These are phyloP conservation scores for Sebastes dallii DNA, from an alignment of 2,797 vertebrate genomes.

Conservation along the genomic window DNA sequence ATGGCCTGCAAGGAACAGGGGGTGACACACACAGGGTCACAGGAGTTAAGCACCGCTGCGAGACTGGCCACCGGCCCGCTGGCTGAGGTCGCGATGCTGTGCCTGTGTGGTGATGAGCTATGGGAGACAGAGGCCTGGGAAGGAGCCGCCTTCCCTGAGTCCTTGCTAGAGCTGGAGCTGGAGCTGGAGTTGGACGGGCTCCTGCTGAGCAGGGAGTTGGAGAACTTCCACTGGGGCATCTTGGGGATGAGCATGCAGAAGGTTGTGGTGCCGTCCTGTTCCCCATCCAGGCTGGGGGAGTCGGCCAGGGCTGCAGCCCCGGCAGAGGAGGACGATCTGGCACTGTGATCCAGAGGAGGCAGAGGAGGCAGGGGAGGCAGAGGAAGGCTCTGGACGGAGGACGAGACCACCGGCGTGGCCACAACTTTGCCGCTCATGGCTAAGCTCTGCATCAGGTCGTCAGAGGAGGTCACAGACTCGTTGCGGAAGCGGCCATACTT, in stretches of 20 bases:
- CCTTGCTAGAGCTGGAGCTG: conserved; percentile 85
- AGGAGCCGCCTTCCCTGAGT: conserved; percentile 76
- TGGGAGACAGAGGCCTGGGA: conserved; percentile 60
- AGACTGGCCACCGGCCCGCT: conserved; percentile 84
- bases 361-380: conserved; percentile 74
- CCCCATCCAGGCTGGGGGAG: conserved; percentile 85
- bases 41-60: conserved; percentile 89
- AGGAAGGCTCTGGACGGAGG: conserved; percentile 76
- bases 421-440: conserved; percentile 89
- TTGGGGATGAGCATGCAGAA: conserved; percentile 95
- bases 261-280: conserved; percentile 91
- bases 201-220: conserved; percentile 88
- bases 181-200: conserved; percentile 87
- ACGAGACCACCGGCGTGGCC: conserved; percentile 81
- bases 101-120: conserved; percentile 64
- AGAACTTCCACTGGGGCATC: conserved; percentile 97
- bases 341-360: conserved; percentile 75
- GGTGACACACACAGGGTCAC: conserved; percentile 90
- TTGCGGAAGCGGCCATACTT: conserved; percentile 93
- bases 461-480: conserved; percentile 89
- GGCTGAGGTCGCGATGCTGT: conserved; percentile 47
- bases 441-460: conserved; percentile 88
- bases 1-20: conserved; percentile 89
- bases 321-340: conserved; percentile 71
- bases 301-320: conserved; percentile 79